A percentile compares a stretch with the other conserved stretches of the same genome.
phyloP scores from a whole-genome alignment of 1,140 invertebrate genomes.

The Meloidogyne hapla region DNA sequence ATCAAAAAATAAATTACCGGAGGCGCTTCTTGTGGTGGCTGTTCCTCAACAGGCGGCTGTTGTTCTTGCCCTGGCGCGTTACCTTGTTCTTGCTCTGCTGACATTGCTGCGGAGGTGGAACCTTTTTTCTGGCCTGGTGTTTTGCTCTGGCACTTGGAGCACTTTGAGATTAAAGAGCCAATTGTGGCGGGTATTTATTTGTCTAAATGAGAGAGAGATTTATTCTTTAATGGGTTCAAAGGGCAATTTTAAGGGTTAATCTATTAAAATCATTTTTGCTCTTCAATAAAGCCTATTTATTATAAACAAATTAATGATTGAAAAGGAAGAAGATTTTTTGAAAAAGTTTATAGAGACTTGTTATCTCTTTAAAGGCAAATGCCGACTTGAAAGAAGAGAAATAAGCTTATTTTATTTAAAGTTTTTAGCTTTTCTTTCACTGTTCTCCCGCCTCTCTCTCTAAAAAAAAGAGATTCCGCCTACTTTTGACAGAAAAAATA shows the following conservation, averaged over 20 bases:
- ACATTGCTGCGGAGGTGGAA: constrained; percentile 19
- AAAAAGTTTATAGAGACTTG: background rate
- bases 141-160: constrained; percentile 2
- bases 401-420: background rate
- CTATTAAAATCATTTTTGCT: background rate
- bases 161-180: constrained; percentile 5
- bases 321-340: background rate
- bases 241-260: too few species aligned
- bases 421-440: background rate
- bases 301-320: too few species aligned
- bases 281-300: background rate
- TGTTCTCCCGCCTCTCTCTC: background rate
- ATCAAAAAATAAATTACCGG: background rate
- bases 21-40: background rate
- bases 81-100: constrained; percentile 17
- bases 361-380: background rate
- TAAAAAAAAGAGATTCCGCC: background rate
- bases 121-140: background rate
- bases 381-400: background rate
- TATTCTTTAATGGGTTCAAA: background rate
- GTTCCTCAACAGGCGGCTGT: constrained; percentile 9
- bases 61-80: constrained; percentile 13
- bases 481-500: background rate
- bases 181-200: constrained; percentile 5
- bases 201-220: background rate